phyloP scores from a whole-genome alignment of 2,888 invertebrate species.

The Tholera decimalis region DNA sequence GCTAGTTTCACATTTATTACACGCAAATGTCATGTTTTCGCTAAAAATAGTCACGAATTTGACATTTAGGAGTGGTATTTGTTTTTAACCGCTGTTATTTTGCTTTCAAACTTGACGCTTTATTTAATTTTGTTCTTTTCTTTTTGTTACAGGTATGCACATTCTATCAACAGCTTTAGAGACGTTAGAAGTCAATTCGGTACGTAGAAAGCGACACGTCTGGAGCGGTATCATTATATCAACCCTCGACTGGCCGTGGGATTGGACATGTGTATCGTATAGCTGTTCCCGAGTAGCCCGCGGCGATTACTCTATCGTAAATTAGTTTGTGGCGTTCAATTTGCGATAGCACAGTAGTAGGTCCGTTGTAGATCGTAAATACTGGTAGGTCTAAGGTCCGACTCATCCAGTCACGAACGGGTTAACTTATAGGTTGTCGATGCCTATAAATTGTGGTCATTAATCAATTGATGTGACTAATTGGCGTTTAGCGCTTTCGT shows the following conservation, averaged over 20 bases:
- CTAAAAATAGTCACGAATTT: slow-evolving; percentile 31
- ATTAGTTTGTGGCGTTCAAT: slow-evolving; percentile 75
- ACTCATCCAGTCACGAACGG: slow-evolving; percentile 63
- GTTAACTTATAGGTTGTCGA: slow-evolving; percentile 54
- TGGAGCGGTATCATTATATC: slow-evolving; percentile 50
- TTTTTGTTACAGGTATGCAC: slow-evolving; percentile 77
- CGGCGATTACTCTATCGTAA: slow-evolving; percentile 70
- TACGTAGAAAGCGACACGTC: slow-evolving; percentile 66
- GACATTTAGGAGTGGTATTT: slow-evolving; percentile 27
- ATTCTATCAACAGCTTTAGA: slow-evolving; percentile 26
- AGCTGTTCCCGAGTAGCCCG: slow-evolving; percentile 55
- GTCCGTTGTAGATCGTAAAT: slow-evolving; percentile 69
- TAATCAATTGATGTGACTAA: slow-evolving; percentile 62
- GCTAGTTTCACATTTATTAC: slow-evolving; percentile 21
- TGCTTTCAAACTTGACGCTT: slow-evolving; percentile 26
- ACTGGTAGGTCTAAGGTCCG: slow-evolving; percentile 62
- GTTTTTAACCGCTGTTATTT: slow-evolving; percentile 19
- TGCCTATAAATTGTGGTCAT: slow-evolving; percentile 60
- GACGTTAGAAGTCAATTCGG: slow-evolving; percentile 55
- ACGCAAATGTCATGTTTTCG: slow-evolving; percentile 38
- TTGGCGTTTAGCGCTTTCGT: slow-evolving; percentile 51
- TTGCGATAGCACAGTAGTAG: slow-evolving; percentile 76
- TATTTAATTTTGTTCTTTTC: slow-evolving; percentile 44
- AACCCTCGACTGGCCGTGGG: slow-evolving; percentile 55
- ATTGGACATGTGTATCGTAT: slow-evolving; percentile 57